phyloP scores from a whole-genome alignment of 1,140 invertebrate species.

The Psix sp. region DNA sequence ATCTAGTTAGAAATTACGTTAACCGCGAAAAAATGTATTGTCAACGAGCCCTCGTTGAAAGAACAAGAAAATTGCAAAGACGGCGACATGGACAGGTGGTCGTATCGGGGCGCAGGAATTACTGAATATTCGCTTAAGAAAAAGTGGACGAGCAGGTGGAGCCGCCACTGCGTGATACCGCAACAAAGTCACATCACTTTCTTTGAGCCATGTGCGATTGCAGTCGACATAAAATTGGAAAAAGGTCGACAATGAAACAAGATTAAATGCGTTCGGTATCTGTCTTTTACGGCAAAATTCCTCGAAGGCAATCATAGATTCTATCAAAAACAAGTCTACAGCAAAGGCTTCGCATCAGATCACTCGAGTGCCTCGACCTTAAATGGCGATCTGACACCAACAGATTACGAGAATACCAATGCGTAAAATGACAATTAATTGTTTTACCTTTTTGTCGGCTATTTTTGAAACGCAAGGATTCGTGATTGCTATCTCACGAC shows the following conservation, averaged over 20 bases:
- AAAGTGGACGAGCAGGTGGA: slow-evolving; percentile 50
- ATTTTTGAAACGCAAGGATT: slow-evolving; percentile 11
- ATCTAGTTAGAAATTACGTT: slow-evolving; percentile 57
- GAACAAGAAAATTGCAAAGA: slow-evolving; percentile 45
- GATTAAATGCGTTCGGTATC: slow-evolving; percentile 47
- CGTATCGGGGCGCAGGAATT: slow-evolving; percentile 22
- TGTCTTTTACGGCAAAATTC: slow-evolving; percentile 46
- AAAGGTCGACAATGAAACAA: slow-evolving; percentile 54
- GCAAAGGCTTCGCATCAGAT: slow-evolving; percentile 29
- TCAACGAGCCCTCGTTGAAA: slow-evolving; percentile 17
- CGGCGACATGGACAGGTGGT: slow-evolving; percentile 44
- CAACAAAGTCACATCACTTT: slow-evolving; percentile 57
- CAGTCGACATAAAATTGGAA: slow-evolving; percentile 51
- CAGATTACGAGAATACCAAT: slow-evolving; percentile 43
- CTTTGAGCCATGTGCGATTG: slow-evolving; percentile 39
- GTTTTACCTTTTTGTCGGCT: slow-evolving; percentile 17
- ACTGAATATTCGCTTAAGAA: slow-evolving; percentile 39
- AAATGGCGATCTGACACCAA: slow-evolving; percentile 50
- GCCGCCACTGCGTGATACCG: slow-evolving; percentile 30
- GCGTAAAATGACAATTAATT: slow-evolving; percentile 53
- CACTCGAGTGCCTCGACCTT: slow-evolving; percentile 40
- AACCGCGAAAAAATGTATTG: slow-evolving; percentile 53
- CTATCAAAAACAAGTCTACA: slow-evolving; percentile 45
- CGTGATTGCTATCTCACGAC: slow-evolving; percentile 3
- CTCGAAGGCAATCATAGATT: slow-evolving; percentile 52